These are phyloP conservation scores for Apamea sordens DNA, from an alignment of 2,888 invertebrate species.

Conservation along the genomic window DNA sequence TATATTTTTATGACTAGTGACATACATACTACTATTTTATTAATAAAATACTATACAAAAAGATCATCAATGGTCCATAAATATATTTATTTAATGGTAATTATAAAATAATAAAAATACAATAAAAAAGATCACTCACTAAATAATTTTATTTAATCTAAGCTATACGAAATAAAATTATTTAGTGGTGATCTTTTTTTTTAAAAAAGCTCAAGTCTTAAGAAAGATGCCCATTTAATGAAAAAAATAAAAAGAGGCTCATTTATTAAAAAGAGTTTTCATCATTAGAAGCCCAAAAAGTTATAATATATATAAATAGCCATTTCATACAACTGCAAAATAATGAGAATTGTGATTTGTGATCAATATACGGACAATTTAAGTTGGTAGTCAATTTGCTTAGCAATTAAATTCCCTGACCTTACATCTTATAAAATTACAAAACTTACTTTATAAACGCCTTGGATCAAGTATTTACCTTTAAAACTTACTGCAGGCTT, in stretches of 20 bases:
- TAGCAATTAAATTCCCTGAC: background rate
- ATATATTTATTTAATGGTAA: background rate
- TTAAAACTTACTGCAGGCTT: background rate
- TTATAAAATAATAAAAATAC: background rate
- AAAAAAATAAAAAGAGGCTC: background rate
- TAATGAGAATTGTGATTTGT: background rate
- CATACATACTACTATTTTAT: background rate
- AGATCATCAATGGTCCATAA: background rate
- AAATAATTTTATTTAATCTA: background rate
- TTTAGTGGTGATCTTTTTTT: too few species aligned
- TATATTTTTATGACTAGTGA: slow-evolving; percentile 42
- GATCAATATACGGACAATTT: background rate
- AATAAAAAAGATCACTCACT: background rate
- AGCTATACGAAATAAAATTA: too few species aligned
- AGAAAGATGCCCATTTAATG: background rate
- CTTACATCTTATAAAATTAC: background rate
- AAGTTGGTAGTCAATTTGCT: background rate
- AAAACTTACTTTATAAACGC: background rate
- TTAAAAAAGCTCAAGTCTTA: background rate
- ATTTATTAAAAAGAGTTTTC: background rate
- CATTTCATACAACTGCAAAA: background rate
- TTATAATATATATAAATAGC: background rate
- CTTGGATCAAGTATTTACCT: background rate
- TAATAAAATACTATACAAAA: background rate
- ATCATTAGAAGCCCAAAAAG: background rate